Base-by-base conservation (phyloP, 2,113 vertebrate species). In the Spea bombifrons region DNA sequence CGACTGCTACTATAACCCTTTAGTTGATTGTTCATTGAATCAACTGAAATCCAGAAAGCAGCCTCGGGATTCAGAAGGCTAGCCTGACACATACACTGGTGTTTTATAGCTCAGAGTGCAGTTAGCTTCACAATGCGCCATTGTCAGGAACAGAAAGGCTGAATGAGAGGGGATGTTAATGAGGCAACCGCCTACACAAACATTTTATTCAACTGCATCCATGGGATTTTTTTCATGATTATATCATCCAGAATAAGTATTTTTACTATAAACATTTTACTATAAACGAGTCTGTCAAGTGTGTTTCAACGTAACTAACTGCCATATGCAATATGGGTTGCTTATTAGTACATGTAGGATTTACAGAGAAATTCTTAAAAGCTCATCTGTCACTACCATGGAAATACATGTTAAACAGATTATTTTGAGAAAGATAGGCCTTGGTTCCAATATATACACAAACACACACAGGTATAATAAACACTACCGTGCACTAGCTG, bases 121-220 rank as follows among this genome's bases (percentile, higher is more conserved):
- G 57, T 47, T 45, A 61, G 13, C 30, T 15, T 48, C 15, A 5
- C 72, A 74, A 4, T 74, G 16, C 16, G 16, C 8, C 57, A 63
- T 59, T 59, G 55, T 59, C 12, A 59, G 4, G 2, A 12, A 2
- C 59, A 64, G 45, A 74, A 74, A 46, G 30, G 12, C 3, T 6
- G 16, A 74, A 43, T 61, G 10, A 74, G 57, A 73, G 55, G 2
- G 55, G 2, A 8, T 13, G n/a, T 15, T 50, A n/a, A 10, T 57
- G 45, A 73, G 46, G 45, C 57, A 1, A 12, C 61, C 46, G 48
- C 59, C 59, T 73, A 73, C 57, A 63, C 55, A 16, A 72, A 53
- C 15, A 57, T 8, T 48, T 16, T 61, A 73, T 30, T 73, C 53
- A 73, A 47, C 7, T 7, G 15, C 12, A 10, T 48, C 30, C 57